A percentile compares a stretch with the other conserved stretches of the same genome.
These are phyloP conservation scores for Lamproptera curius DNA, from an alignment of 2,888 invertebrate genomes.

Conservation along the genomic window DNA sequence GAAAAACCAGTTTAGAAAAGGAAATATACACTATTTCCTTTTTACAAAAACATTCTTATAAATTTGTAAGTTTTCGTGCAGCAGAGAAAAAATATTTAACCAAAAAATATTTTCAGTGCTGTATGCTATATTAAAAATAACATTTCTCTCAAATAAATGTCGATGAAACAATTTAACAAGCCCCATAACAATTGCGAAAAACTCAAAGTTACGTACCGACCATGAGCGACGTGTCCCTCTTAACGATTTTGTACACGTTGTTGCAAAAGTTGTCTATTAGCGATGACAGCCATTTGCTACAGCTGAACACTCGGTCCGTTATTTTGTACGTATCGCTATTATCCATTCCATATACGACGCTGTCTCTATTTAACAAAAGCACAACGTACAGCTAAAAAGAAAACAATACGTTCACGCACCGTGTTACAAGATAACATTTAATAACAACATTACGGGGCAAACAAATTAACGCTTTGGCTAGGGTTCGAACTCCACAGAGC, in stretches of 20 bases:
- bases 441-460: neutral
- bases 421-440: neutral
- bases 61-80: too few species aligned
- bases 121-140: neutral
- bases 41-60: too few species aligned
- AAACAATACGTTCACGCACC: conserved; percentile 5
- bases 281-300: conserved; percentile 55
- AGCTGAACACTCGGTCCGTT: conserved; percentile 49
- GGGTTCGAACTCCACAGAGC: neutral
- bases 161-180: neutral
- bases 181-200: neutral
- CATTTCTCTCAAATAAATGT: neutral
- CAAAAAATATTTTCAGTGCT: too few species aligned
- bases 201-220: conserved; percentile 43
- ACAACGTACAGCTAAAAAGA: conserved; percentile 49
- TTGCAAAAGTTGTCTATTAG: conserved; percentile 57
- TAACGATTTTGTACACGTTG: conserved; percentile 57
- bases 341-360: conserved; percentile 30
- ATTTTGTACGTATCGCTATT: conserved; percentile 41
- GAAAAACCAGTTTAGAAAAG: too few species aligned
- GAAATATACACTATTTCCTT: too few species aligned
- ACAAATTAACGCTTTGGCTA: neutral
- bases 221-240: conserved; percentile 57
- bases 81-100: too few species aligned
- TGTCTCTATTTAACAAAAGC: conserved; percentile 39